A percentile compares a stretch with the other conserved stretches of the same genome.
These are phyloP conservation scores for Pterocles gutturalis DNA, from an alignment of 2,113 vertebrate genomes.

Conservation along the genomic window DNA sequence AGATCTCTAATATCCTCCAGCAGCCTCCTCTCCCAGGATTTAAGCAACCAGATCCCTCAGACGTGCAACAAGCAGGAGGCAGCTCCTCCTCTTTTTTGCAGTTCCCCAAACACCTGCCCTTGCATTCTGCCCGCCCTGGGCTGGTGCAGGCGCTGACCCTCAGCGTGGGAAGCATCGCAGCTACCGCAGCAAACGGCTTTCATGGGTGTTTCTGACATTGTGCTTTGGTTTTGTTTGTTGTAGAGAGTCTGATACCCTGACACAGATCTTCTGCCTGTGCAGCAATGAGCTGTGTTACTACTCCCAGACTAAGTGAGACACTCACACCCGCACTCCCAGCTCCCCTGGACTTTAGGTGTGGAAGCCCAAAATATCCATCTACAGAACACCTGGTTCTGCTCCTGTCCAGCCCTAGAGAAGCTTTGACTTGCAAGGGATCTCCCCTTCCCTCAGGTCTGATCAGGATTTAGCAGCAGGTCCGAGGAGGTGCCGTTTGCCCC, in stretches of 20 bases:
- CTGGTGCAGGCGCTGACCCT: background rate
- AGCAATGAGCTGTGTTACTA: background rate
- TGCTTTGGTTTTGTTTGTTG: background rate
- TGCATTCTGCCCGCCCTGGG: background rate
- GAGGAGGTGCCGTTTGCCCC: background rate
- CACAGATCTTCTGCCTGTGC: background rate
- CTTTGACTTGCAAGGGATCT: background rate
- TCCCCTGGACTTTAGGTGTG: background rate
- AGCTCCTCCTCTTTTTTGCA: background rate
- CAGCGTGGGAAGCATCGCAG: background rate
- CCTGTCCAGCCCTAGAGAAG: background rate
- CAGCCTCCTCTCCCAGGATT: background rate
- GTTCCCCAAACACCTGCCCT: background rate
- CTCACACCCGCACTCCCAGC: accelerated
- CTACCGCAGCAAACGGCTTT: background rate
- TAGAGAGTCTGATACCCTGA: background rate
- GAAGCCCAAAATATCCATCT: background rate
- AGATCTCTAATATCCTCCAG: too few relatives aligned
- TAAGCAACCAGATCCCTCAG: background rate
- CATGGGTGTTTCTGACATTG: accelerated
- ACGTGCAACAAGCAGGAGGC: background rate
- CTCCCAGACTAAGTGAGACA: background rate
- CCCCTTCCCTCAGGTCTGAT: background rate
- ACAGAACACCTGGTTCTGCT: background rate
- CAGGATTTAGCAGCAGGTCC: background rate